Percentiles rank a stretch among this genome's conserved stretches.
Conservation (phyloP, 2,888 invertebrate species). For the Coelopa pilipes region DNA sequence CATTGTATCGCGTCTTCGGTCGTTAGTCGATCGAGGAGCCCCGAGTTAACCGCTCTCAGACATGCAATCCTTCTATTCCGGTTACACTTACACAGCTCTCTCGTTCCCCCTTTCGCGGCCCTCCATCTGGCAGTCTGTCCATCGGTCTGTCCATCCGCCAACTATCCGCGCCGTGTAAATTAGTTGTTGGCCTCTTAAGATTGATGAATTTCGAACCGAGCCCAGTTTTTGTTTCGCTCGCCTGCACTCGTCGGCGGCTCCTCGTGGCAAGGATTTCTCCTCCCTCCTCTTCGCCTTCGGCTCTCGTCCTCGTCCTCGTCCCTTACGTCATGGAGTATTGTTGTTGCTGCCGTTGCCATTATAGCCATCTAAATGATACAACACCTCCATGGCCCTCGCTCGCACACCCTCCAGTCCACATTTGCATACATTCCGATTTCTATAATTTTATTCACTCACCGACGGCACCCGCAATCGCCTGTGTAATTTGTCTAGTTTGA, state of each 20-base stretch:
- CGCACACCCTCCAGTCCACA: too few species aligned
- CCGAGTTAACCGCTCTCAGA: slow-evolving; percentile 22
- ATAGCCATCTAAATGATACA: slow-evolving; percentile 7
- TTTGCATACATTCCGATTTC: too few species aligned
- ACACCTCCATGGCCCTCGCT: background rate
- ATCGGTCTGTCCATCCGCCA: too few species aligned
- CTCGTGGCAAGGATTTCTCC: too few species aligned
- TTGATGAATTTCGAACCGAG: slow-evolving; percentile 29
- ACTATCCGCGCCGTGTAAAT: background rate
- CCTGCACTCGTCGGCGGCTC: too few species aligned
- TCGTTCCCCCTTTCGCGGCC: too few species aligned
- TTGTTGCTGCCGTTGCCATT: background rate
- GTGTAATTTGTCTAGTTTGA: too few species aligned
- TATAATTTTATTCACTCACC: too few species aligned
- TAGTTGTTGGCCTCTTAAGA: slow-evolving; percentile 27
- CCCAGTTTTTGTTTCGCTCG: slow-evolving; percentile 9
- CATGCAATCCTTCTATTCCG: slow-evolving; percentile 19
- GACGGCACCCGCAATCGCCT: too few species aligned
- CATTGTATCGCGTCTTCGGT: slow-evolving; percentile 1
- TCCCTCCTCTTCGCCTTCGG: background rate
- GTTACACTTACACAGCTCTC: too few species aligned
- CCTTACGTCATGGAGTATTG: background rate
- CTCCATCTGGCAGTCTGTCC: too few species aligned
- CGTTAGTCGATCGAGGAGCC: slow-evolving; percentile 6
- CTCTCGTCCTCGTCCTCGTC: background rate